phyloP scores from a whole-genome alignment of 2,797 vertebrate species.

The Lithobates sylvaticus region DNA sequence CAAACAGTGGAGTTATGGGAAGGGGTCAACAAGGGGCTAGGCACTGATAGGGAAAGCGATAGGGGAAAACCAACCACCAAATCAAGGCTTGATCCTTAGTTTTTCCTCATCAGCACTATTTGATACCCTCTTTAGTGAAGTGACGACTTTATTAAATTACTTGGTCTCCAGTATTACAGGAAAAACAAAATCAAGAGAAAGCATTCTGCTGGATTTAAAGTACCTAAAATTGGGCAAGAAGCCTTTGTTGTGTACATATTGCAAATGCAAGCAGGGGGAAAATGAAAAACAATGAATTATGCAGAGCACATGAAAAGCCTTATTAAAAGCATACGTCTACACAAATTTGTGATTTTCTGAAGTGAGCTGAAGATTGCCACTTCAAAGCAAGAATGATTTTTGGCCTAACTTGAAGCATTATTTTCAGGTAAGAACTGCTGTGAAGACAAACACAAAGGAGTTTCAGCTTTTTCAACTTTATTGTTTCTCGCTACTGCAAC shows the following conservation, averaged over 20 bases:
- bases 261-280: conserved; percentile 38
- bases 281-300: conserved; percentile 47
- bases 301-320: conserved; percentile 50
- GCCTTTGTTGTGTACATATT: conserved; percentile 38
- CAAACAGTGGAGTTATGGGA: too few relatives aligned
- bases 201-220: conserved; percentile 1
- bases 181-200: neutral
- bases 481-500: conserved; percentile 5
- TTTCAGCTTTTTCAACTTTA: conserved; percentile 29
- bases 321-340: conserved; percentile 43
- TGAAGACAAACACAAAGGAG: conserved; percentile 31
- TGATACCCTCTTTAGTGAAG: neutral
- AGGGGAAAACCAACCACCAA: too few relatives aligned
- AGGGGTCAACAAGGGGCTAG: too few relatives aligned
- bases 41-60: too few relatives aligned
- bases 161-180: neutral
- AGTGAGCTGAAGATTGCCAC: conserved; percentile 35
- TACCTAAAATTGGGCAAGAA: conserved; percentile 22
- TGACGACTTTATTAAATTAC: neutral
- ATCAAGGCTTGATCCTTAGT: too few relatives aligned
- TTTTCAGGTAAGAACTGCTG: conserved; percentile 27
- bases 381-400: conserved; percentile 36
- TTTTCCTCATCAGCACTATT: too few relatives aligned
- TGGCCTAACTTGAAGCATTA: conserved; percentile 47
- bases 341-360: conserved; percentile 45